Conservation (phyloP, 2,797 vertebrate genomes). For the Botia almorhae region DNA sequence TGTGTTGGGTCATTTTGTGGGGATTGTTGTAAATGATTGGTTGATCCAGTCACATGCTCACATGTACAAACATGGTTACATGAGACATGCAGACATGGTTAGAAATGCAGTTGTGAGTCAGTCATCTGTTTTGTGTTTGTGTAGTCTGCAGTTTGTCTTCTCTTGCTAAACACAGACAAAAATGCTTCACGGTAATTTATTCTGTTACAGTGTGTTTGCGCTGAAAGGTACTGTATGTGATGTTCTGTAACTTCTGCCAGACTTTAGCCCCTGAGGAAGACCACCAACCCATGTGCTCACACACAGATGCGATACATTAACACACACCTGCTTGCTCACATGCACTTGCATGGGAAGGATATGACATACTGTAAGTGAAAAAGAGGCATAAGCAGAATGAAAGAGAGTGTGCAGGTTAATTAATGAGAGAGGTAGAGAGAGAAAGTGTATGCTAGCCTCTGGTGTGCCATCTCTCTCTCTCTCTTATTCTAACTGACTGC, state of each 20-base stretch:
- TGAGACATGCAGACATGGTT: background rate
- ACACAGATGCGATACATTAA: background rate
- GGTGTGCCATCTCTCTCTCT: conserved; percentile 42
- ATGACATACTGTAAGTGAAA: background rate
- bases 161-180: background rate
- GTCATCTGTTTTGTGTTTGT: background rate
- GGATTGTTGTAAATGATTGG: background rate
- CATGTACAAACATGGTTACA: background rate
- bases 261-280: no score
- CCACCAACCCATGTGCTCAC: background rate
- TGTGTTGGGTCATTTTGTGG: conserved; percentile 12
- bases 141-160: conserved; percentile 7
- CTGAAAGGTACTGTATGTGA: no score
- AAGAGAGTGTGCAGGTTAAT: conserved; percentile 23
- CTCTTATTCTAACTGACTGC: conserved; percentile 31
- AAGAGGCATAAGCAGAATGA: conserved; percentile 1
- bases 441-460: conserved; percentile 29
- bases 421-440: conserved; percentile 17
- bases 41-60: conserved; percentile 1
- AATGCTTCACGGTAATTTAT: background rate
- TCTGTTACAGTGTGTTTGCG: no score
- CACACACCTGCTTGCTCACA: background rate
- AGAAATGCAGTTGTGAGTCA: background rate
- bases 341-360: conserved; percentile 17
- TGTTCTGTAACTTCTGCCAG: no score